Base-by-base conservation (phyloP, 2,797 vertebrate species). In the Pogoniulus pusillus region DNA sequence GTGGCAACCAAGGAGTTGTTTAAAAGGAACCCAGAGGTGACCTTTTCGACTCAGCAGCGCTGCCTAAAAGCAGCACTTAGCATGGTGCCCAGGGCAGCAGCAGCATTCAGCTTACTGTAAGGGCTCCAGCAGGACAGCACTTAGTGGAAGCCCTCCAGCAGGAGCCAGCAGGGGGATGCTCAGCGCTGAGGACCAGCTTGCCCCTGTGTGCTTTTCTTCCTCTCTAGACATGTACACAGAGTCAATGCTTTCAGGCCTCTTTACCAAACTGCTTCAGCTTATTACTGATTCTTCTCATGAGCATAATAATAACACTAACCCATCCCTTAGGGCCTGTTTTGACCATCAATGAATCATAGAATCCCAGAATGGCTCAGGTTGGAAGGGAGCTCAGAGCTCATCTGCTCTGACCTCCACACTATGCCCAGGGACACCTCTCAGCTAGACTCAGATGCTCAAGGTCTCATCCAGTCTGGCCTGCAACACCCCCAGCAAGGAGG, bases 1-100 rank as follows among this genome's bases (percentile, higher is more conserved):
- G 75, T 77, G 18, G 15, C 27, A 55, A 49, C 11, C 34, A n/a
- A 51, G 76, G 64, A 68, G 57, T 81, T 76, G 22, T 55, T 83
- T 81, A 69, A 77, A 84, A 93, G n/a, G 41, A 87, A 87, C 34
- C 51, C 8, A 34, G 59, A 84, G 88, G 80, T 77, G 84, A 93
- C 84, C 71, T 93, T 91, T 85, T 65, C 62, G 20, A n/a, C 71
- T 55, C 65, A 32, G 82, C 2, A 2, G 65, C 69, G 34, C 39
- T 35, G 51, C 16, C 84, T 85, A 66, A 89, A 88, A 93, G 85
- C 77, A 58, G n/a, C 43, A 53, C 65, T 91, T 85, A 88, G 62
- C 29, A 1, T 77, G 84, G 69, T 85, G 66, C 39, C 80, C n/a
- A 20, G 22, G 57, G 69, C 45, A 59, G 34, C 16, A 18, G 73